These are phyloP conservation scores for Tretioscincus oriximinensis DNA, from an alignment of 2,113 vertebrate species.

Conservation along the genomic window DNA sequence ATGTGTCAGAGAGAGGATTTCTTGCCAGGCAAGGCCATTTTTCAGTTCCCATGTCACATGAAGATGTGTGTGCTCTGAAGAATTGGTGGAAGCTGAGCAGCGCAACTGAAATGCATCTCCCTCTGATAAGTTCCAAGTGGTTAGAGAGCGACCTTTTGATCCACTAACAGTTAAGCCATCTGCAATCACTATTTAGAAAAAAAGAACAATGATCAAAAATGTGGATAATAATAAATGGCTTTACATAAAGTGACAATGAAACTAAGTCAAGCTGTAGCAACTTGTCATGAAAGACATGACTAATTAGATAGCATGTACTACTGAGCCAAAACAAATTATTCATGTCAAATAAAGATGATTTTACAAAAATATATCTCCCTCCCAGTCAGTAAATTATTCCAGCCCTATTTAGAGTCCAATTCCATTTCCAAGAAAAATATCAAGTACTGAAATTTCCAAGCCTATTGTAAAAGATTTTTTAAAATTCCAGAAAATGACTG, in stretches of 20 bases:
- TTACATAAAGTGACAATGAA: background rate
- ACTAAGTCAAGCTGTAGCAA: background rate
- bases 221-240: conserved; percentile 12
- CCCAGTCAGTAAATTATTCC: background rate
- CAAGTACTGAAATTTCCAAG: background rate
- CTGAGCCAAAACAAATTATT: conserved; percentile 1
- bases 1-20: conserved; percentile 82
- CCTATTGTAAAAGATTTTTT: background rate
- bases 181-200: conserved; percentile 75
- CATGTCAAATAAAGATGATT: background rate
- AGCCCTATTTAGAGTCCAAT: background rate
- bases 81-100: conserved; percentile 75
- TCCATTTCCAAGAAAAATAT: background rate
- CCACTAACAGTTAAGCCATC: conserved; percentile 81
- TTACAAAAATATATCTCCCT: background rate
- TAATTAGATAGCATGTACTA: conserved; percentile 8
- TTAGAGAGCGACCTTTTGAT: conserved; percentile 37
- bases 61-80: conserved; percentile 81
- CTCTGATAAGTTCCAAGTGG: conserved; percentile 69
- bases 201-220: background rate
- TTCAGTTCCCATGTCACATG: conserved; percentile 85
- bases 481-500: background rate
- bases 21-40: conserved; percentile 45
- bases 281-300: conserved; percentile 13
- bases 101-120: conserved; percentile 83